phyloP scores from a whole-genome alignment of 1,140 invertebrate genomes.

The Globodera ellingtonae region DNA sequence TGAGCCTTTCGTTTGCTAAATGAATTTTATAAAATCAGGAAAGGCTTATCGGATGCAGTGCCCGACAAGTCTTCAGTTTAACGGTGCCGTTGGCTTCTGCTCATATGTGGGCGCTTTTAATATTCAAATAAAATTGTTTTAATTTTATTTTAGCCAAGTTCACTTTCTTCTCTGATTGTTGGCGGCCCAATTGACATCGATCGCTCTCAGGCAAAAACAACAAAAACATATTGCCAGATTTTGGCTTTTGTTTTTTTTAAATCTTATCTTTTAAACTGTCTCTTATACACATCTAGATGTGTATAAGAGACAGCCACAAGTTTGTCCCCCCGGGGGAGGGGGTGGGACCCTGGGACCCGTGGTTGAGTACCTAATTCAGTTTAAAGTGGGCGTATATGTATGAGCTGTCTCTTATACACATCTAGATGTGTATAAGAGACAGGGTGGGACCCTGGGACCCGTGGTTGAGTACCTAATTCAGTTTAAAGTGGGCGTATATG shows the following conservation, averaged over 20 bases:
- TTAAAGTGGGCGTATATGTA: no score
- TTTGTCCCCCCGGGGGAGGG: no score
- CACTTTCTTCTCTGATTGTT: not conserved
- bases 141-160: not conserved
- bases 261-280: not conserved
- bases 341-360: no score
- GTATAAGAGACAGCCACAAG: no score
- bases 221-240: not conserved
- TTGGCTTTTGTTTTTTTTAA: not conserved
- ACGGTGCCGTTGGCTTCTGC: conserved; percentile 41
- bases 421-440: no score
- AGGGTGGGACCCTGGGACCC: no score
- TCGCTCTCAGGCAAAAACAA: conserved; percentile 2
- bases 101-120: conserved; percentile 33
- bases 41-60: conserved; percentile 32
- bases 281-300: no score
- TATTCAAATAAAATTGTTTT: not conserved
- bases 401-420: no score
- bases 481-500: no score
- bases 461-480: no score
- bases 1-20: not conserved
- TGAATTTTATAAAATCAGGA: conserved; percentile 11
- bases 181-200: not conserved
- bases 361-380: no score
- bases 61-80: conserved; percentile 42